Base-by-base conservation (phyloP, 2,888 invertebrate species). In the Synanthedon tipuliformis region DNA sequence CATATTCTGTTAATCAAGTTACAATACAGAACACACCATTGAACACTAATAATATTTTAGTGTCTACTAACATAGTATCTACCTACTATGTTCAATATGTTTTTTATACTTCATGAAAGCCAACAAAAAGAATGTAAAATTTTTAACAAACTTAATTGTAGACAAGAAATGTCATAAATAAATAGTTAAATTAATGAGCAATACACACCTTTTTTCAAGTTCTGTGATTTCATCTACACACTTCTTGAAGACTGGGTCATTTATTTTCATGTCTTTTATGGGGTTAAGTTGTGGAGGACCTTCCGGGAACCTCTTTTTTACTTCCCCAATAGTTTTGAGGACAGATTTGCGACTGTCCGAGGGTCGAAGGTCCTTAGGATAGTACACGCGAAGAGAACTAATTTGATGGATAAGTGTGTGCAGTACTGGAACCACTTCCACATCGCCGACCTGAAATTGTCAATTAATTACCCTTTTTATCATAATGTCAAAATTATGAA, bases 201-300 rank as follows among this genome's bases (percentile, higher is more conserved):
- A 1, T 13, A 13, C 45, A 45, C 64, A 89, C 89, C 91, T 90
- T 69, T 93, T 92, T 76, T 98, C 96, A 62, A 96, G 90, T 54
- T 90, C 86, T 71, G 95, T 92, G 59, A 97, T 95, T 69, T 93
- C 94, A 59, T 92, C 91, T 0, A 97, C 92, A 54, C 96, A 90
- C 48, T 93, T 92, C 60, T 92, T 89, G 66, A 98, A 96, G 10
- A 91, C 91, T 0, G 90, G 75, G 48, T 97, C 96, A 55, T 92
- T 92, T 54, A 99, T 99, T 69, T 95, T 93, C 98, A 99, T 99
- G 69, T 99, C 99, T 54, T 93, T 93, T 15, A 98, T 89, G 0
- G 99, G 99, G 83, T 99, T 95, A 3, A 99, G 80, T 7, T 96
- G 78, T 0, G 99, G 99, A 0, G 96, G 91, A 0, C 95, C 95